These are phyloP conservation scores for Ctenicera cuprea DNA, from an alignment of 2,888 invertebrate genomes.

Conservation along the genomic window DNA sequence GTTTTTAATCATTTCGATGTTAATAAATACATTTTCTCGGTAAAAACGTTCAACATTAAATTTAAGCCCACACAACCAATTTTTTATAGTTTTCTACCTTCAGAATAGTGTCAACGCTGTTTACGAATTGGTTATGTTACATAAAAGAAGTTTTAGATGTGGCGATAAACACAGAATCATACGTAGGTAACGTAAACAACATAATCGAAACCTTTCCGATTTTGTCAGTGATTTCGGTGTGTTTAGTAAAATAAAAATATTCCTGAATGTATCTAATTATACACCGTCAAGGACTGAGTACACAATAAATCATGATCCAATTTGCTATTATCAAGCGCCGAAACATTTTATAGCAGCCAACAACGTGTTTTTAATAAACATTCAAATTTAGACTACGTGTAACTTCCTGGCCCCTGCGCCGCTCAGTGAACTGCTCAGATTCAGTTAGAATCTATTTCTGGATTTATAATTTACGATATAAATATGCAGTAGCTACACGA, in stretches of 20 bases:
- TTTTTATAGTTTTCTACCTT: too few relatives aligned
- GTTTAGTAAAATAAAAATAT: conserved; percentile 6
- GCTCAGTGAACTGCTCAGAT: conserved; percentile 46
- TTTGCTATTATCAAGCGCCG: conserved; percentile 45
- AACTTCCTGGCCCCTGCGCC: conserved; percentile 58
- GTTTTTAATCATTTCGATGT: too few relatives aligned
- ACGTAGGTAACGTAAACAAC: too few relatives aligned
- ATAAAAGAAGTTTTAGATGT: too few relatives aligned
- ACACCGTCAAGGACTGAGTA: conserved; percentile 30
- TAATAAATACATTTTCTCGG: too few relatives aligned
- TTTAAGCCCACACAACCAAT: too few relatives aligned
- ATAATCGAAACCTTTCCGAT: too few relatives aligned
- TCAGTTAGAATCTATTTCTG: conserved; percentile 56
- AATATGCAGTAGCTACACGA: conserved; percentile 52
- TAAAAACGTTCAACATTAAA: too few relatives aligned
- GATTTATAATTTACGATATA: conserved; percentile 58
- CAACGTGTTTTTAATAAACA: conserved; percentile 54
- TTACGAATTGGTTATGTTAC: too few relatives aligned
- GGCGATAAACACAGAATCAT: too few relatives aligned
- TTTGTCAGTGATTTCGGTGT: too few relatives aligned
- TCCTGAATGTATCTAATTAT: conserved; percentile 27
- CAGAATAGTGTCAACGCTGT: too few relatives aligned
- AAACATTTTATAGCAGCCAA: conserved; percentile 39
- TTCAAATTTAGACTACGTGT: conserved; percentile 52
- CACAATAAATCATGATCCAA: conserved; percentile 43